A percentile compares a stretch with the other conserved stretches of the same genome.
Conservation (phyloP, 2,888 invertebrate genomes). For the Synanthedon tipuliformis region DNA sequence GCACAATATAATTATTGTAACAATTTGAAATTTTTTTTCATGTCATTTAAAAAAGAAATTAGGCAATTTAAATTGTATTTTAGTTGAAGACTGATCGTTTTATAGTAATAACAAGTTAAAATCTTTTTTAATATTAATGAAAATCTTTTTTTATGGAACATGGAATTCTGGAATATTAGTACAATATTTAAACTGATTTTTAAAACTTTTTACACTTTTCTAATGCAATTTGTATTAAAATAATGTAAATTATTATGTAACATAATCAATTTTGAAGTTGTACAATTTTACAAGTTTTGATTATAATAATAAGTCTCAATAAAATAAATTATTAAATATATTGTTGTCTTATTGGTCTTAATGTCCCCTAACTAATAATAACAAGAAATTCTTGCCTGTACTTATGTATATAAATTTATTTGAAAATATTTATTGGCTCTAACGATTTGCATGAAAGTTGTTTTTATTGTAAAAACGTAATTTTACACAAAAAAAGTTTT, state of each 20-base stretch:
- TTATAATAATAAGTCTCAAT: slow-evolving; percentile 27
- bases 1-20: slow-evolving; percentile 25
- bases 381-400: too few species aligned
- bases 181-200: slow-evolving; percentile 17
- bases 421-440: too few species aligned
- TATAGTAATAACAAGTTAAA: slow-evolving; percentile 10
- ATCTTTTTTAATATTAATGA: too few species aligned
- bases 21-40: neutral
- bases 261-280: slow-evolving; percentile 51
- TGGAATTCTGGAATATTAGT: neutral
- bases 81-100: slow-evolving; percentile 67
- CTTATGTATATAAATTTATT: too few species aligned
- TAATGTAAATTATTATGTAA: slow-evolving; percentile 9
- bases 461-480: too few species aligned
- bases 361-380: too few species aligned
- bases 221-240: slow-evolving; percentile 16
- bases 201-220: slow-evolving; percentile 19
- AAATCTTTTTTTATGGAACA: too few species aligned
- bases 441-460: too few species aligned
- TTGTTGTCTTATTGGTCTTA: neutral
- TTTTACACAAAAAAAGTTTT: too few species aligned
- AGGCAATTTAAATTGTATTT: slow-evolving; percentile 28
- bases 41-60: neutral
- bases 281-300: slow-evolving; percentile 61
- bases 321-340: neutral